These are phyloP conservation scores for Diuraphis noxia DNA, from an alignment of 1,140 invertebrate species.

Conservation along the genomic window DNA sequence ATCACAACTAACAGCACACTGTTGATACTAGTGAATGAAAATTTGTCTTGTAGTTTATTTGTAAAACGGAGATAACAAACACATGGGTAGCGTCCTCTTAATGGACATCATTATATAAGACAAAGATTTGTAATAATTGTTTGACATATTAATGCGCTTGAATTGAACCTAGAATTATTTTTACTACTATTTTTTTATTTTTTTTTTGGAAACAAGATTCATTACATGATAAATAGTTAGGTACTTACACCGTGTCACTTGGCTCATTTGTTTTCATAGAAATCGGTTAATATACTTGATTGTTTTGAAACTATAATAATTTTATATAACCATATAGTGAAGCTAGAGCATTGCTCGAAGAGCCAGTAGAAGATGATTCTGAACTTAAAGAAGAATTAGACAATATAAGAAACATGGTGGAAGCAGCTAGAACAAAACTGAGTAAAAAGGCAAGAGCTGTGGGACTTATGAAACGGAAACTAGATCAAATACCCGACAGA, in stretches of 20 bases:
- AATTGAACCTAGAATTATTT: no score
- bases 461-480: conserved; percentile 73
- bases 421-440: conserved; percentile 66
- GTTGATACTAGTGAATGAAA: no score
- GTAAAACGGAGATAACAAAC: no score
- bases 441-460: conserved; percentile 84
- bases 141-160: no score
- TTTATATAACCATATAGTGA: conserved; percentile 60
- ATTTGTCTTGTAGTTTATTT: no score
- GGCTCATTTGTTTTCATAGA: neutral
- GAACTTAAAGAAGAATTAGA: conserved; percentile 63
- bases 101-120: no score
- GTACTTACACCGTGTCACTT: neutral
- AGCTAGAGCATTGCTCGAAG: conserved; percentile 59
- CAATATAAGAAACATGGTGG: conserved; percentile 65
- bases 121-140: no score
- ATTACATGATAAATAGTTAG: neutral
- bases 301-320: no score
- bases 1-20: no score
- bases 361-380: conserved; percentile 59
- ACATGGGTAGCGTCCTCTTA: no score
- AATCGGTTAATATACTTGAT: neutral
- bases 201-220: no score
- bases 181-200: no score
- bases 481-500: conserved; percentile 89